Base-by-base conservation (phyloP, 2,797 vertebrate species). In the Gobionotothen gibberifrons region DNA sequence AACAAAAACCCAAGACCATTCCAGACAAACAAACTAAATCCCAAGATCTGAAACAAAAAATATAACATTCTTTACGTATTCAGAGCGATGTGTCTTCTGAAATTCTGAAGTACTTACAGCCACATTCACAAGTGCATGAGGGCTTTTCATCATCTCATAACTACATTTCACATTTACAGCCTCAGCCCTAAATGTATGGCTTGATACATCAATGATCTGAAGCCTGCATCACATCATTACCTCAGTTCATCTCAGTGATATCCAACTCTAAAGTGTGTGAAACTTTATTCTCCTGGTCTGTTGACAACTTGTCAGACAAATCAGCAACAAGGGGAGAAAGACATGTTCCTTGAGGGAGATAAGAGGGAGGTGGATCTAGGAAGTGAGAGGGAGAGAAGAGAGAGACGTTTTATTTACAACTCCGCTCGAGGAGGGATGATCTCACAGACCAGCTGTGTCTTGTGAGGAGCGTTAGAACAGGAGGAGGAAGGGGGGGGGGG, bases 361-460 rank as follows among this genome's bases (percentile, higher is more conserved):
- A 87, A 83, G 65, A 72, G 22, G 70, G 49, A 36, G 43, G 73
- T 43, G 56, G 19, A 79, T 43, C 29, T 42, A 68, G n/a, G 58
- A 65, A 39, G 55, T 70, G 83, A 51, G 9, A 75, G 71, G 54
- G 66, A 75, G 55, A 58, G 72, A 19, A 56, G 53, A 43, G 58
- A 72, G 64, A 82, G 65, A 43, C 43, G 54, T 63, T 88, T 89
- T 91, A 87, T 93, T 92, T 90, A 86, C 78, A 81, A 64, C 67
- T 79, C 60, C 3, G 49, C 59, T 81, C 51, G 47, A 78, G 64
- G 49, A 63, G 64, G 68, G 77, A 88, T 92, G 92, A 90, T 84
- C 84, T 93, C 86, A 91, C 76, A n/a, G 68, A 75, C 72, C 93
- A 95, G 91, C 91, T 94, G 92, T 75, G 76, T 89, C 76, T 84